Evolutionary conservation across 2,113 vertebrate species (phyloP).

Genomic region (Gambusia affinis): DNA sequence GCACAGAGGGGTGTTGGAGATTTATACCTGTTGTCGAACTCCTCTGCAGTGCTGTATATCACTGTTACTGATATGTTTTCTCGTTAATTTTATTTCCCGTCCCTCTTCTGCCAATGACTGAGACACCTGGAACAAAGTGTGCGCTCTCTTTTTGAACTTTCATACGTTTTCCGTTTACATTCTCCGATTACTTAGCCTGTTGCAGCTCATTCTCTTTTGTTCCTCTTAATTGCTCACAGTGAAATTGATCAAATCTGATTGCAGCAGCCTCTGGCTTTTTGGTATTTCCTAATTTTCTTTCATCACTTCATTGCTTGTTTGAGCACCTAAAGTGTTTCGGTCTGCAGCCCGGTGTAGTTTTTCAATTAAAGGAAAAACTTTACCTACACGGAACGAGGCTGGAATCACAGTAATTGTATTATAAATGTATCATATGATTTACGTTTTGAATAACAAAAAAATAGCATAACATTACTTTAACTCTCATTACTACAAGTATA

Average conservation of each 20-base stretch:
- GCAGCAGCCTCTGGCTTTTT: slow-evolving; percentile 34
- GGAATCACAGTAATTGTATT: not conserved
- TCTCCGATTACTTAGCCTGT: slow-evolving; percentile 44
- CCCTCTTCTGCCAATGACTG: slow-evolving; percentile 27
- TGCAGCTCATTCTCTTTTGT: slow-evolving; percentile 12
- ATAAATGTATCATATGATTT: not conserved
- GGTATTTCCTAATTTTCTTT: slow-evolving; percentile 44
- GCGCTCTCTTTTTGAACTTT: slow-evolving; percentile 39
- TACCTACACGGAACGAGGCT: not conserved
- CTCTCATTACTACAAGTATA: too few relatives aligned
- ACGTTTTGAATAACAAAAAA: too few relatives aligned
- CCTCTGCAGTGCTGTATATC: slow-evolving; percentile 59
- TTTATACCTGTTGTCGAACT: slow-evolving; percentile 59
- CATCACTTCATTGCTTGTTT: slow-evolving; percentile 38
- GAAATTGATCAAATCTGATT: slow-evolving; percentile 28
- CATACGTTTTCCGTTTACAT: slow-evolving; percentile 19
- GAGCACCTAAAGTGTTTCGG: slow-evolving; percentile 3
- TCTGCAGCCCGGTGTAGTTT: slow-evolving; percentile 12
- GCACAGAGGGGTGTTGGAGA: slow-evolving; percentile 59
- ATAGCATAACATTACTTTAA: too few relatives aligned
- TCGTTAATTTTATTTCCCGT: slow-evolving; percentile 38
- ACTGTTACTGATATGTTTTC: slow-evolving; percentile 60
- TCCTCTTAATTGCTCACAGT: not conserved
- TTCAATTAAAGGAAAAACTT: not conserved
- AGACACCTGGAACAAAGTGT: slow-evolving; percentile 30